Percentiles rank a stretch among this genome's conserved stretches.
These are phyloP conservation scores for Cephalopachus bancanus DNA, from an alignment of 2,797 vertebrate species.

Conservation along the genomic window DNA sequence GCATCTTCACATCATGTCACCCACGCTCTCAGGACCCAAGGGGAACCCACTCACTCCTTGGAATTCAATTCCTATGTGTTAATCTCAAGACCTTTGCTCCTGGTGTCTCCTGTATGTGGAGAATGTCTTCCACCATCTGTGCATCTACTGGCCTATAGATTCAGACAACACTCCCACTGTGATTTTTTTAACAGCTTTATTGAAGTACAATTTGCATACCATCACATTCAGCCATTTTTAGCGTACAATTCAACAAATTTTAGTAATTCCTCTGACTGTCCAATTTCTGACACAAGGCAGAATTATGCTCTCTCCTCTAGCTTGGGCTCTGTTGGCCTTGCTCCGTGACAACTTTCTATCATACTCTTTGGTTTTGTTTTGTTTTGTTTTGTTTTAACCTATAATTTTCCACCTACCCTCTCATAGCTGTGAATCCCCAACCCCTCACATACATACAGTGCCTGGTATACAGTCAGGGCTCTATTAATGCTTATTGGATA, in stretches of 20 bases:
- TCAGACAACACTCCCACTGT: not conserved
- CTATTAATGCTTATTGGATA: not conserved
- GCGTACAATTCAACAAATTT: not conserved
- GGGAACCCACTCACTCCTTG: not conserved
- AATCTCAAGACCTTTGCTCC: not conserved
- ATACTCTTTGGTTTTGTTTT: not conserved
- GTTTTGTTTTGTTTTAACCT: not conserved
- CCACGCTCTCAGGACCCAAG: not conserved
- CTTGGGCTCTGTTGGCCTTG: not conserved
- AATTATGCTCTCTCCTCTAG: rapidly evolving
- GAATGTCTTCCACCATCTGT: not conserved
- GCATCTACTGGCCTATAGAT: not conserved
- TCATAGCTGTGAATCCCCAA: not conserved
- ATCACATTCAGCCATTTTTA: not conserved
- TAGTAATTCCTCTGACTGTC: not conserved
- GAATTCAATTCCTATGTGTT: not conserved
- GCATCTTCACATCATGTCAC: not conserved
- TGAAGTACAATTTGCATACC: not conserved
- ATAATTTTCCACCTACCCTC: not conserved
- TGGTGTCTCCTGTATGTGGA: rapidly evolving
- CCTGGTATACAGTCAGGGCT: not conserved
- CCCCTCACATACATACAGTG: not conserved
- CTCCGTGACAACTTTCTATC: not conserved
- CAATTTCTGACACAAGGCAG: not conserved
- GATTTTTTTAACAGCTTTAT: not conserved